phyloP scores from a whole-genome alignment of 2,113 vertebrate species.

The Apteryx mantelli region DNA sequence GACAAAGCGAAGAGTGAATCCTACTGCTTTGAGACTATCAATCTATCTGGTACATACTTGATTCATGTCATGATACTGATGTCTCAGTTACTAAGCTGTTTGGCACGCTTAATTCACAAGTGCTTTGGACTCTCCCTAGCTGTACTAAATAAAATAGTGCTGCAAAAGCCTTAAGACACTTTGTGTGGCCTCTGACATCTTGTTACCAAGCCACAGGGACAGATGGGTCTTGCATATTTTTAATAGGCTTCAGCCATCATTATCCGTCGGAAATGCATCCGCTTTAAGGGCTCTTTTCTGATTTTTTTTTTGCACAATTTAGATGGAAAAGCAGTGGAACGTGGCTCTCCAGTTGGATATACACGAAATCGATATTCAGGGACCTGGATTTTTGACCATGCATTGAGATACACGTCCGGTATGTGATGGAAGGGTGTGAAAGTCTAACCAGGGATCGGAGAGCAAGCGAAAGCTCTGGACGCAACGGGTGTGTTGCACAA shows the following conservation, averaged over 20 bases:
- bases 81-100: not conserved
- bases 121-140: not conserved
- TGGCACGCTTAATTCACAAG: not conserved
- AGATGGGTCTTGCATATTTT: not conserved
- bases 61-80: not conserved
- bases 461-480: constrained; percentile 13
- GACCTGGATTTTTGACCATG: constrained; percentile 77
- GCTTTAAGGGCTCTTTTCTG: constrained; percentile 71
- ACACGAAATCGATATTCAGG: constrained; percentile 70
- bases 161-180: not conserved
- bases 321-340: constrained; percentile 73
- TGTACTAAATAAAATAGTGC: not conserved
- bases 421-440: constrained; percentile 61
- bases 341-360: constrained; percentile 63
- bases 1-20: not conserved
- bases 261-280: constrained; percentile 37
- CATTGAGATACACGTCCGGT: constrained; percentile 66
- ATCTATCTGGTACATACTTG: not conserved
- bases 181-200: not conserved
- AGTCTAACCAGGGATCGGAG: constrained; percentile 47
- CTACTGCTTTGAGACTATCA: not conserved
- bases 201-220: not conserved
- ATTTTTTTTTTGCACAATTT: constrained; percentile 68
- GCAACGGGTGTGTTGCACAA: not conserved
- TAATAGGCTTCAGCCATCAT: constrained; percentile 39